Conservation (phyloP, 2,888 invertebrate genomes). For the Notocelia uddmanniana region DNA sequence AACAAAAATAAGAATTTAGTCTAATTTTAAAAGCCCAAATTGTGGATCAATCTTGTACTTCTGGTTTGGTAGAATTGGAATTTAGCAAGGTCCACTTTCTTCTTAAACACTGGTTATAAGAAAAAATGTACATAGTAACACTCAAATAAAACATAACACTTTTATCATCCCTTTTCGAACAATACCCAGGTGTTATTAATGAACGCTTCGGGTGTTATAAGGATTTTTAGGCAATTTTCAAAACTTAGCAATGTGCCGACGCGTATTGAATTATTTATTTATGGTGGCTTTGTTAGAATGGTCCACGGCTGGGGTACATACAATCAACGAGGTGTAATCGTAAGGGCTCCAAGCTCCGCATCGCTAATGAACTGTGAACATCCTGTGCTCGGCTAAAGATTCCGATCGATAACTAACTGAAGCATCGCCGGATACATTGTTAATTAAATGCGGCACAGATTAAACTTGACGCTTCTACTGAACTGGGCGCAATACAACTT, state of each 20-base stretch:
- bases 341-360: slow-evolving; percentile 55
- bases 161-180: slow-evolving; percentile 1
- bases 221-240: slow-evolving; percentile 19
- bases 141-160: slow-evolving; percentile 3
- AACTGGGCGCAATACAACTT: neutral
- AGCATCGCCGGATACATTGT: slow-evolving; percentile 34
- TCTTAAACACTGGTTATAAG: neutral
- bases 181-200: slow-evolving; percentile 13
- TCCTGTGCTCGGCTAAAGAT: slow-evolving; percentile 55
- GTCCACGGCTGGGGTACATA: slow-evolving; percentile 54
- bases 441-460: slow-evolving; percentile 40
- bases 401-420: slow-evolving; percentile 54
- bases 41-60: too few species aligned
- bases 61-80: too few species aligned
- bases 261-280: slow-evolving; percentile 30
- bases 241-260: slow-evolving; percentile 5
- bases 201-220: slow-evolving; percentile 1
- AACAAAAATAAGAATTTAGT: too few species aligned
- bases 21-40: too few species aligned
- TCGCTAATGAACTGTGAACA: slow-evolving; percentile 68
- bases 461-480: slow-evolving; percentile 20
- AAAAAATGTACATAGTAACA: neutral
- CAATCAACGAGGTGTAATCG: slow-evolving; percentile 63
- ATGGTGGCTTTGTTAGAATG: slow-evolving; percentile 37
- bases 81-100: too few species aligned